phyloP scores from a whole-genome alignment of 2,888 invertebrate species.

The Psylliodes chrysocephalus region DNA sequence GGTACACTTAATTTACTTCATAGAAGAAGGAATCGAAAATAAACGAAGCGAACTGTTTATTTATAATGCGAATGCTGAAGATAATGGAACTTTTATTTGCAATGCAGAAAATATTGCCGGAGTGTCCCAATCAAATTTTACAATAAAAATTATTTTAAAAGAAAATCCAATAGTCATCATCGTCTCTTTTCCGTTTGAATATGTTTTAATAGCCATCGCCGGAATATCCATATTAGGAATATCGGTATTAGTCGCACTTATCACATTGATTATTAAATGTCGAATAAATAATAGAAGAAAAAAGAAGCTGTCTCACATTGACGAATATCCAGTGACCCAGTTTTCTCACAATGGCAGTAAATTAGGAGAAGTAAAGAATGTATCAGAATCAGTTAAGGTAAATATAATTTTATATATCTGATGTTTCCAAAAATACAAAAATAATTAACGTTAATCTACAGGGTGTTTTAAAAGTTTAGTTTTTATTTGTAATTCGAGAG shows the following conservation, averaged over 20 bases:
- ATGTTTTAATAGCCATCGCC: constrained; percentile 74
- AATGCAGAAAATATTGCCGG: constrained; percentile 88
- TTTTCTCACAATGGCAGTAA: constrained; percentile 59
- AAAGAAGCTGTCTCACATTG: constrained; percentile 70
- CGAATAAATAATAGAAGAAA: constrained; percentile 52
- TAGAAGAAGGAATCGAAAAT: constrained; percentile 77
- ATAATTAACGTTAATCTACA: too few relatives aligned
- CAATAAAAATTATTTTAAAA: constrained; percentile 78
- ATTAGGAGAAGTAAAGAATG: constrained; percentile 46
- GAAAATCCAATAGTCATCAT: constrained; percentile 77
- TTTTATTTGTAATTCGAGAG: too few relatives aligned
- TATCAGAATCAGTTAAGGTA: constrained; percentile 41
- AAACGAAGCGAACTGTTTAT: constrained; percentile 83
- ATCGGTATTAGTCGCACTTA: constrained; percentile 72
- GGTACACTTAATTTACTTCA: constrained; percentile 75
- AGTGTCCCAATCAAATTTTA: constrained; percentile 80
- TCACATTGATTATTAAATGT: constrained; percentile 69
- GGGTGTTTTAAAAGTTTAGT: too few relatives aligned
- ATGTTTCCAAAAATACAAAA: too few relatives aligned
- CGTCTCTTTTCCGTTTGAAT: constrained; percentile 72
- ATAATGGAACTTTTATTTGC: constrained; percentile 88
- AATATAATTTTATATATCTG: too few relatives aligned
- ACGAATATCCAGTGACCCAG: constrained; percentile 64
- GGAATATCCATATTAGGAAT: constrained; percentile 72
- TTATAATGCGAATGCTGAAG: constrained; percentile 79